phyloP scores from a whole-genome alignment of 2,888 invertebrate genomes.

The Drosophila nigritarsus region DNA sequence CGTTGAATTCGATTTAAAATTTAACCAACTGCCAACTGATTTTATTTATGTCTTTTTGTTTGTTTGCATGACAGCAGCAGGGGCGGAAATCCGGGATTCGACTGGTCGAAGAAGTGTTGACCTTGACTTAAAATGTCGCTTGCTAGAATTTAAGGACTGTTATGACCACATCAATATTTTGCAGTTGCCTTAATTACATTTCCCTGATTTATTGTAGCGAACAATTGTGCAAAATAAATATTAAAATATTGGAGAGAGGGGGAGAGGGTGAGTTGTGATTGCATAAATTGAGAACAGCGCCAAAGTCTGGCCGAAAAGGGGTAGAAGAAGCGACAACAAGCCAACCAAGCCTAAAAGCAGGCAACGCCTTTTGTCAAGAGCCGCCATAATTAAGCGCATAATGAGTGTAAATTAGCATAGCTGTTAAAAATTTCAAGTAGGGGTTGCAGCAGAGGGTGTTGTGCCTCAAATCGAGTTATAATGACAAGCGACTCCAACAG shows the following conservation, averaged over 20 bases:
- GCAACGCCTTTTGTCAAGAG: slow-evolving; percentile 40
- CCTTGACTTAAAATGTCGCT: not conserved
- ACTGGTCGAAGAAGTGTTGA: not conserved
- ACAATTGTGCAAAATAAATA: slow-evolving; percentile 31
- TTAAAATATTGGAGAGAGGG: not conserved
- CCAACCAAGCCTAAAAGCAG: slow-evolving; percentile 31
- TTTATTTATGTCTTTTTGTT: slow-evolving; percentile 35
- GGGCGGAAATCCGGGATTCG: not conserved
- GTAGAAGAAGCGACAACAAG: slow-evolving; percentile 18
- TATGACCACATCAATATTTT: not conserved
- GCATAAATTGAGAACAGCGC: slow-evolving; percentile 56
- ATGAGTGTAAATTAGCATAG: slow-evolving; percentile 67
- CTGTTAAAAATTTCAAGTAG: slow-evolving; percentile 44
- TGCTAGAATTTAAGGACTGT: not conserved
- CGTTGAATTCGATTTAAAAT: slow-evolving; percentile 45
- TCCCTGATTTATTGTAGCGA: slow-evolving; percentile 16
- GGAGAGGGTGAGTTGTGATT: not conserved
- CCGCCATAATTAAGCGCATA: slow-evolving; percentile 63
- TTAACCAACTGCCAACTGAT: slow-evolving; percentile 19
- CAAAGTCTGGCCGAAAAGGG: slow-evolving; percentile 9
- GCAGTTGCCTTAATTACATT: slow-evolving; percentile 5
- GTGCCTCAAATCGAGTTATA: slow-evolving; percentile 63
- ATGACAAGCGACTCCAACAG: slow-evolving; percentile 53
- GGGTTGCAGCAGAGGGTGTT: not conserved
- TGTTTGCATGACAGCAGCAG: not conserved